A percentile compares a stretch with the other conserved stretches of the same genome.
phyloP scores from a whole-genome alignment of 2,113 vertebrate genomes.

The Mastomys natalensis region DNA sequence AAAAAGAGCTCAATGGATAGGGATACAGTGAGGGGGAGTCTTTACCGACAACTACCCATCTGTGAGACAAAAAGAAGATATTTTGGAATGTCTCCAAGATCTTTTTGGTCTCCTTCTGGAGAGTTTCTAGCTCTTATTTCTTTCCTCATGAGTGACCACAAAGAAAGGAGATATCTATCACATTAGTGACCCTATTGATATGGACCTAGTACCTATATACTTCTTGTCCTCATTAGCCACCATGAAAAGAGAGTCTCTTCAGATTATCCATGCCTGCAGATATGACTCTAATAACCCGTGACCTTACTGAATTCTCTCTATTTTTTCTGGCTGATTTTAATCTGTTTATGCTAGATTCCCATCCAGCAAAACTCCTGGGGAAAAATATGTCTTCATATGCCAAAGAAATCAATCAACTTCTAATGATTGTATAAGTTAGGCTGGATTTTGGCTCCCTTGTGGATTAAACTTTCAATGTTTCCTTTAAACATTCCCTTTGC shows the following conservation, averaged over 20 bases:
- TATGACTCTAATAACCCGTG: background rate
- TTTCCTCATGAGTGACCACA: background rate
- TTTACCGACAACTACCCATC: background rate
- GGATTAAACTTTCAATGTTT: background rate
- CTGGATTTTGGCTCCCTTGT: background rate
- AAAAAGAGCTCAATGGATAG: background rate
- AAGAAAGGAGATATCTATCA: background rate
- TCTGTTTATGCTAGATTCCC: background rate
- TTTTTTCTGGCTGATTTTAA: background rate
- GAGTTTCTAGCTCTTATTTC: background rate
- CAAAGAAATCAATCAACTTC: background rate
- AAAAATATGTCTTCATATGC: background rate
- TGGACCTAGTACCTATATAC: background rate
- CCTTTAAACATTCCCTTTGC: background rate
- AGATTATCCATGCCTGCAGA: background rate
- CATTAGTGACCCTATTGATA: background rate
- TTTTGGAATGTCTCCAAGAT: background rate
- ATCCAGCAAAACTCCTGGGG: background rate
- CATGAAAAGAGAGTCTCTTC: background rate
- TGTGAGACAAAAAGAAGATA: background rate
- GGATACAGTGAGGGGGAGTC: background rate
- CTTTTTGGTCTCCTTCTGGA: background rate
- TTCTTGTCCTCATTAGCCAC: background rate
- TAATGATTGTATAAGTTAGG: background rate
- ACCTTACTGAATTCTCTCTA: background rate